Percentiles rank a stretch among this genome's conserved stretches.
These are phyloP conservation scores for Tangara arthus DNA, from an alignment of 2,797 vertebrate genomes.

Conservation along the genomic window DNA sequence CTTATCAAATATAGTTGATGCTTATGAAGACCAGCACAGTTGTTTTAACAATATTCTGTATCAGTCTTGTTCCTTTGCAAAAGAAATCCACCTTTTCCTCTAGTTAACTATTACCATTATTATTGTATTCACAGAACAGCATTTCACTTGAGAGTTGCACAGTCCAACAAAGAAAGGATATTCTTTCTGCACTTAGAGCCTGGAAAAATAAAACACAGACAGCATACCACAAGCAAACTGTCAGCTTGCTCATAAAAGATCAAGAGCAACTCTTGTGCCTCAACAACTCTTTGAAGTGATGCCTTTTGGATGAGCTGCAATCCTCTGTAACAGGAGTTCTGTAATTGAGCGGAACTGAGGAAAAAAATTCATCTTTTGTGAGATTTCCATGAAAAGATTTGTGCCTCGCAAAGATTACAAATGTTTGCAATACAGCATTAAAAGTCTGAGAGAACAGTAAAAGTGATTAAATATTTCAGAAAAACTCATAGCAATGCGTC, in stretches of 20 bases:
- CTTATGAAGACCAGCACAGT: neutral
- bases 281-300: conserved; percentile 59
- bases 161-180: neutral
- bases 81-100: neutral
- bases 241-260: conserved; percentile 61
- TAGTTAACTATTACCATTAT: neutral
- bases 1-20: neutral
- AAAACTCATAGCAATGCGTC: conserved; percentile 9
- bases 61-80: neutral
- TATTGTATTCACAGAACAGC: neutral
- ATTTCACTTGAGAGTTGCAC: neutral
- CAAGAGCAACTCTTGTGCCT: conserved; percentile 43
- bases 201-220: conserved; percentile 24
- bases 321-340: conserved; percentile 14
- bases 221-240: conserved; percentile 58
- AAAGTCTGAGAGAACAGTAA: neutral
- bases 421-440: neutral
- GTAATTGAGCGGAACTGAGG: conserved; percentile 19
- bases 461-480: neutral
- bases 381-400: neutral
- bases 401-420: neutral
- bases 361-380: neutral
- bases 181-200: neutral
- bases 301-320: conserved; percentile 54
- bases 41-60: neutral